Evolutionary conservation across 2,113 vertebrate genomes (phyloP).

Genomic region (Leptobrachium ailaonicum): DNA sequence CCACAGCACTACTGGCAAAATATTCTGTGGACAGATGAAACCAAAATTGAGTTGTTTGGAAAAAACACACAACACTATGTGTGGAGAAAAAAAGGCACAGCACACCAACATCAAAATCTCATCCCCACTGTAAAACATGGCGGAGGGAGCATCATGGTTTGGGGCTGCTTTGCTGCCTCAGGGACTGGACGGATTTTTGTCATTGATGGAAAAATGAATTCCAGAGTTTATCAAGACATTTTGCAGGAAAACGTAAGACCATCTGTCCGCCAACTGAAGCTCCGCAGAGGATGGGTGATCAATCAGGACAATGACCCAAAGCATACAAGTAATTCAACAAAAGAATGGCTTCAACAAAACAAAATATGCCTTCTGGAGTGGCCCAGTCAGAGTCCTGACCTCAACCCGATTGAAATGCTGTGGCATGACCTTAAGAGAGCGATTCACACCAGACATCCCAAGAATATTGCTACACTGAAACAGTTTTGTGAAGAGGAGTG

Average conservation of each 20-base stretch:
- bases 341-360: neutral
- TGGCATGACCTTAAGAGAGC: neutral
- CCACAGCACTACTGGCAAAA: neutral
- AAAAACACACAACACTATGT: neutral
- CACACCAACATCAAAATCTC: constrained; percentile 6
- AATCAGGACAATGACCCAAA: constrained; percentile 4
- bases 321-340: neutral
- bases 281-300: no score
- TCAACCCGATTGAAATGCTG: no score
- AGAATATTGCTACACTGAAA: no score
- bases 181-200: neutral
- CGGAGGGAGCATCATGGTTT: constrained; percentile 13
- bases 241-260: neutral
- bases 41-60: neutral
- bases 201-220: constrained; percentile 2
- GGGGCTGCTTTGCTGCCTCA: constrained; percentile 7
- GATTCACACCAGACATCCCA: neutral
- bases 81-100: neutral
- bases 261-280: neutral
- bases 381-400: neutral
- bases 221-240: neutral
- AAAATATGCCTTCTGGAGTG: neutral
- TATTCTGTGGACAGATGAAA: constrained; percentile 4
- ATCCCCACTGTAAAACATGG: constrained; percentile 10
- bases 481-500: no score